These are phyloP conservation scores for Habropoda laboriosa DNA, from an alignment of 1,140 invertebrate genomes.

Conservation along the genomic window DNA sequence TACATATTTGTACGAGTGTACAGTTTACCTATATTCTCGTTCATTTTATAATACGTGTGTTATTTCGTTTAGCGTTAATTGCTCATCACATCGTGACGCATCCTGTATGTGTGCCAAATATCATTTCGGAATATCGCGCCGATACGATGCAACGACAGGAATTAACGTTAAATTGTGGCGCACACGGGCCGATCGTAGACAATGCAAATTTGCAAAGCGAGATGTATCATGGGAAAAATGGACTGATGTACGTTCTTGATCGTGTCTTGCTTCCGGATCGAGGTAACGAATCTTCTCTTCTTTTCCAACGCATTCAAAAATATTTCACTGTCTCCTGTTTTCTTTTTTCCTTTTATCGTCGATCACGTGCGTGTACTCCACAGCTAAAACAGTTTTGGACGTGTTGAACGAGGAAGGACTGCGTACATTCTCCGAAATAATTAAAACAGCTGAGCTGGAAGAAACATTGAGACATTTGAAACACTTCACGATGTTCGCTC, in stretches of 20 bases:
- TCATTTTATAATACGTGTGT: neutral
- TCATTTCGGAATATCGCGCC: conserved; percentile 79
- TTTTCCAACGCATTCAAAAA: neutral
- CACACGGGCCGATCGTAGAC: neutral
- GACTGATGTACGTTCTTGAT: conserved; percentile 23
- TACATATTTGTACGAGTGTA: neutral
- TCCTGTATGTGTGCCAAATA: conserved; percentile 78
- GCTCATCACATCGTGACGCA: conserved; percentile 81
- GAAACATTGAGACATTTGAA: conserved; percentile 77
- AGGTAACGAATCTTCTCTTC: neutral
- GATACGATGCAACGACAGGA: conserved; percentile 68
- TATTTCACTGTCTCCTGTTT: too few relatives aligned
- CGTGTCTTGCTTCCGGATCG: conserved; percentile 18
- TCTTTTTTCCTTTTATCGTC: too few relatives aligned
- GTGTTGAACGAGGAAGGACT: conserved; percentile 4
- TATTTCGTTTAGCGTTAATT: conserved; percentile 11
- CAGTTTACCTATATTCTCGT: neutral
- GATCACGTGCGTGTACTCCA: neutral
- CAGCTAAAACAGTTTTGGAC: conserved; percentile 16
- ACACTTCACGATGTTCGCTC: conserved; percentile 82
- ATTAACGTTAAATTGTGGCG: conserved; percentile 4
- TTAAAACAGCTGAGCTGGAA: conserved; percentile 78
- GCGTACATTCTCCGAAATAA: conserved; percentile 73
- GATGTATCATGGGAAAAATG: conserved; percentile 21
- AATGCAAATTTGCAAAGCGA: neutral